phyloP scores from a whole-genome alignment of 92 coral and sea anemone genomes.

The Metridium senile region DNA sequence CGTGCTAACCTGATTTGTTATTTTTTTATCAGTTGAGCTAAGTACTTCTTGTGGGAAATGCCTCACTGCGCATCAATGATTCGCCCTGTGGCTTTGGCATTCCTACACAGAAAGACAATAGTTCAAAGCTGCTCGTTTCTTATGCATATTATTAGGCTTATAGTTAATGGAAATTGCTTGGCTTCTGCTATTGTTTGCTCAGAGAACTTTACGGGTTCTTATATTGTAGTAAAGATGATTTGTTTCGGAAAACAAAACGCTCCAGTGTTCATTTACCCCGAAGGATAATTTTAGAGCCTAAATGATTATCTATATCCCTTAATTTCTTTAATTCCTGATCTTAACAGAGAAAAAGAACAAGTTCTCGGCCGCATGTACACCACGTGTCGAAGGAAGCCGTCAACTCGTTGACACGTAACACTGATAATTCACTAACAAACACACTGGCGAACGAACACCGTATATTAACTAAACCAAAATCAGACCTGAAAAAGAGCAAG shows the following conservation, averaged over 20 bases:
- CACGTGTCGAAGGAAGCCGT: conserved; percentile 25
- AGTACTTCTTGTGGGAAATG: conserved; percentile 8
- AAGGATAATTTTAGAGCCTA: no score
- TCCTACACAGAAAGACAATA: conserved; percentile 24
- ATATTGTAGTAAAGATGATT: background rate
- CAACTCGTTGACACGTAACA: conserved; percentile 19
- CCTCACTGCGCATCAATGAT: background rate
- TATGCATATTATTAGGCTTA: conserved; percentile 11
- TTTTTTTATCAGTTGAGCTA: background rate
- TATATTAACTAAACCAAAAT: no score
- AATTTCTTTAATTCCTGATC: no score
- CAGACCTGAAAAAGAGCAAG: background rate
- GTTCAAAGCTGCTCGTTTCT: conserved; percentile 8
- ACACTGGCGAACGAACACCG: conserved; percentile 10
- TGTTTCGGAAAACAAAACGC: no score
- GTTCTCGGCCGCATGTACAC: conserved; percentile 15
- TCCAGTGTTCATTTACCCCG: no score
- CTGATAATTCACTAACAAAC: conserved; percentile 5
- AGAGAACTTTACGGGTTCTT: conserved; percentile 5
- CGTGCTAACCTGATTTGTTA: background rate
- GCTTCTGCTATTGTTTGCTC: conserved; percentile 11
- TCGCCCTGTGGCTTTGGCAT: conserved; percentile 15
- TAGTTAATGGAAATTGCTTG: conserved; percentile 22
- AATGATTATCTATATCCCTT: no score
- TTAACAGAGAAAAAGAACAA: conserved; percentile 15